Evolutionary conservation across 2,797 vertebrate genomes (phyloP).

Genomic region (Uromys caudimaculatus): DNA sequence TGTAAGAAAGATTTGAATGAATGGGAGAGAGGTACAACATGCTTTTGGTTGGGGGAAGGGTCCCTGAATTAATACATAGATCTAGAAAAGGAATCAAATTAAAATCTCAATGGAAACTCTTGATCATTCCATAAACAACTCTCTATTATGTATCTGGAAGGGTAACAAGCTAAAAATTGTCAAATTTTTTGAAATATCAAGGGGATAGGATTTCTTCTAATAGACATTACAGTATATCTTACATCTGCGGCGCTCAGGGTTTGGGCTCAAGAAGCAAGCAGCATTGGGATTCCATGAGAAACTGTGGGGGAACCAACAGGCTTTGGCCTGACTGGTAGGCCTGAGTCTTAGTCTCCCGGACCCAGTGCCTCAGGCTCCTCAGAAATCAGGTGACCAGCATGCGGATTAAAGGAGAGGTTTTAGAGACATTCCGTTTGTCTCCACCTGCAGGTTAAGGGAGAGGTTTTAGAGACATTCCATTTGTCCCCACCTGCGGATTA

Average conservation of each 20-base stretch:
- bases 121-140: constrained; percentile 40
- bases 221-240: background rate
- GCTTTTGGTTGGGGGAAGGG: background rate
- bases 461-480: no score
- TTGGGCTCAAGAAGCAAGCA: background rate
- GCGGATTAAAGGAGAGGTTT: no score
- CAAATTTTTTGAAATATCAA: constrained; percentile 46
- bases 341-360: no score
- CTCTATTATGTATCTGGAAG: constrained; percentile 39
- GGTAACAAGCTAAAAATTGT: constrained; percentile 71
- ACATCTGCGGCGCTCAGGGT: background rate
- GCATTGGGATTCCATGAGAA: fast-evolving
- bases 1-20: constrained; percentile 39
- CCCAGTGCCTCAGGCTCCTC: no score
- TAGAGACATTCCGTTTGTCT: no score
- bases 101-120: constrained; percentile 60
- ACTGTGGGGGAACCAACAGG: no score
- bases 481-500: no score
- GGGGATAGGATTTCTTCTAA: constrained; percentile 40
- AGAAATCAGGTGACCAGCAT: no score
- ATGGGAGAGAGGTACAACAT: background rate
- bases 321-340: no score
- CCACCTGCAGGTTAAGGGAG: no score
- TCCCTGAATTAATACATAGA: constrained; percentile 39
- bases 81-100: constrained; percentile 34